phyloP scores from a whole-genome alignment of 2,888 invertebrate genomes.

The Ophion slaviceki region DNA sequence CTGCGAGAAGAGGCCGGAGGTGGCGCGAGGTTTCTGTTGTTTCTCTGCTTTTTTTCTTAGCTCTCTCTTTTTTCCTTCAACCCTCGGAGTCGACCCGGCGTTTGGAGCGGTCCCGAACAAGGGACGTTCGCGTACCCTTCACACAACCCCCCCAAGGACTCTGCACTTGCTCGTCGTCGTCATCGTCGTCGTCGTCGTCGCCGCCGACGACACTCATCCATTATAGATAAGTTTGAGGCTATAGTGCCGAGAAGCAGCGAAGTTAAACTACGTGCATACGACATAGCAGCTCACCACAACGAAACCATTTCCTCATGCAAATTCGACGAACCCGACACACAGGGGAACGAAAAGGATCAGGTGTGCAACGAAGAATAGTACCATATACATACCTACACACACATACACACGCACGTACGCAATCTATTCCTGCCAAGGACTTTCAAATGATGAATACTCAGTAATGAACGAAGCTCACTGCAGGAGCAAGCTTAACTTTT shows the following conservation, averaged over 20 bases:
- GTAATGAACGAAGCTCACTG: neutral
- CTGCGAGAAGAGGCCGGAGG: constrained; percentile 33
- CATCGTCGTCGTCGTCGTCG: constrained; percentile 62
- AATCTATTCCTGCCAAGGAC: neutral
- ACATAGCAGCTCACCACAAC: constrained; percentile 43
- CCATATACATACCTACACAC: neutral
- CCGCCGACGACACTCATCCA: constrained; percentile 68
- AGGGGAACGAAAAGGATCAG: constrained; percentile 52
- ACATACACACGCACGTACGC: no score
- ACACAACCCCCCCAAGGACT: constrained; percentile 55
- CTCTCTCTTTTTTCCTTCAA: constrained; percentile 25
- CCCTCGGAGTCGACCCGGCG: constrained; percentile 42
- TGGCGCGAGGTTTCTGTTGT: constrained; percentile 55
- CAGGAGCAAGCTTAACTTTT: neutral
- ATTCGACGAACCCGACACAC: constrained; percentile 60
- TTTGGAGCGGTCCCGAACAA: constrained; percentile 13
- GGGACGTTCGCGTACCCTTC: constrained; percentile 45
- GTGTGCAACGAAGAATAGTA: constrained; percentile 20
- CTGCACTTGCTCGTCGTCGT: constrained; percentile 58
- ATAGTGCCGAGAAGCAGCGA: constrained; percentile 38
- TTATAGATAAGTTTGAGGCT: constrained; percentile 68
- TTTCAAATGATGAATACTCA: neutral
- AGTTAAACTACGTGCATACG: constrained; percentile 42
- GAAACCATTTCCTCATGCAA: constrained; percentile 68
- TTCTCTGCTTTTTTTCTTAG: constrained; percentile 1